Percentiles rank a stretch among this genome's conserved stretches.
These are phyloP conservation scores for Punctoribates punctum DNA, from an alignment of 2,888 invertebrate genomes.

Conservation along the genomic window DNA sequence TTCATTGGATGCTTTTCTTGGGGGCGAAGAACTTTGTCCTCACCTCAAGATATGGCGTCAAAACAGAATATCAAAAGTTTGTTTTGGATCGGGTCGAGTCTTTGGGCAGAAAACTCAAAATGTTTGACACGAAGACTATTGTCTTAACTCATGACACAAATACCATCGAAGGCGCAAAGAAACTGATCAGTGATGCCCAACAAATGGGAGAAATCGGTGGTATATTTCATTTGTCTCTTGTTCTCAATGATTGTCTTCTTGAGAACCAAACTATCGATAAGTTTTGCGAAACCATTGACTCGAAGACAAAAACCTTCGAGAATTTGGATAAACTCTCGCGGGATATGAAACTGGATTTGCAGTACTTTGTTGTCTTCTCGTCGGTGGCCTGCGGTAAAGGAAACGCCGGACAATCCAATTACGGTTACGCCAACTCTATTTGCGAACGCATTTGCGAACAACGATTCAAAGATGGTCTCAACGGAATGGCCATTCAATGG, in stretches of 20 bases:
- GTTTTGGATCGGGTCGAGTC: conserved; percentile 64
- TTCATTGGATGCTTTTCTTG: conserved; percentile 78
- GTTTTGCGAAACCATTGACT: conserved; percentile 72
- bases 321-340: conserved; percentile 76
- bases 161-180: conserved; percentile 65
- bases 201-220: conserved; percentile 67
- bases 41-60: conserved; percentile 82
- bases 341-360: conserved; percentile 67
- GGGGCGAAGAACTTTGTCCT: conserved; percentile 83
- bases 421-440: conserved; percentile 90
- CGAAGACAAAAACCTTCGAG: conserved; percentile 81
- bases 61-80: conserved; percentile 85
- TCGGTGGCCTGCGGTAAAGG: conserved; percentile 95
- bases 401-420: conserved; percentile 93
- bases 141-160: conserved; percentile 70
- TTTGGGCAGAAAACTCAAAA: conserved; percentile 59
- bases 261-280: conserved; percentile 77
- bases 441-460: conserved; percentile 94
- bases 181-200: conserved; percentile 63
- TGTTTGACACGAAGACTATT: conserved; percentile 59
- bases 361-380: conserved; percentile 94
- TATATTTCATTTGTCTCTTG: conserved; percentile 82
- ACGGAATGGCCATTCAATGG: conserved; percentile 92
- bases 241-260: conserved; percentile 77
- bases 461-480: conserved; percentile 75